Base-by-base conservation (phyloP, 2,888 invertebrate genomes). In the Adineta ricciae region DNA sequence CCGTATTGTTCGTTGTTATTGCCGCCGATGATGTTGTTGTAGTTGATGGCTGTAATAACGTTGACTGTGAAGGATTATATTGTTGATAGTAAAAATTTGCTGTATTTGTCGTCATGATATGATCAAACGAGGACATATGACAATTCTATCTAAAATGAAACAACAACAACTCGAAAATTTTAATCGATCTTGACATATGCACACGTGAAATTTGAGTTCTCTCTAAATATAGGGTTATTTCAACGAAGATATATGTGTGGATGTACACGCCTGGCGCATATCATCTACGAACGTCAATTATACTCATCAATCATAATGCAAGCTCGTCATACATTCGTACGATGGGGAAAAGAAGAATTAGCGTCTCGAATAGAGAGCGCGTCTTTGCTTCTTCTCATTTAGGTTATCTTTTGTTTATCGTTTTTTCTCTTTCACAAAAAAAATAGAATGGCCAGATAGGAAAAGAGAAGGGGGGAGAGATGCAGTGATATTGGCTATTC, bases 191-290 rank as follows among this genome's bases (percentile, higher is more conserved):
- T 64, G 64, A 64, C 64, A 64, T 64, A 64, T 64, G 64, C 64
- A 64, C 64, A 64, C 64, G 64, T 64, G 64, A 64, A 64, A 64
- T 64, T 64, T 64, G 32, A 64, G 32, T 64, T 64, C 64, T 64
- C 64, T 64, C 64, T 14, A 64, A 32, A 64, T 64, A 32, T 64
- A 64, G 64, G 32, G 64, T 64, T 64, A 64, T 64, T 64, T 64
- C 64, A 32, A 64, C 32, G 64, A 19, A 36, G 64, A 36, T 64
- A 64, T 64, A 36, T 64, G 64, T 64, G 32, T 19, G 4, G 16
- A 36, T 64, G 64, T 64, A 32, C 64, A 64, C 64, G 64, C 64
- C 64, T 64, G 64, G 64, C 32, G 64, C 64, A 64, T 64, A 64
- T 64, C 64, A 64, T 64, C 64, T 64, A 64, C 64, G 4, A 32